Conservation (phyloP, 1,140 invertebrate genomes). For the Harlomillsia oculata region DNA sequence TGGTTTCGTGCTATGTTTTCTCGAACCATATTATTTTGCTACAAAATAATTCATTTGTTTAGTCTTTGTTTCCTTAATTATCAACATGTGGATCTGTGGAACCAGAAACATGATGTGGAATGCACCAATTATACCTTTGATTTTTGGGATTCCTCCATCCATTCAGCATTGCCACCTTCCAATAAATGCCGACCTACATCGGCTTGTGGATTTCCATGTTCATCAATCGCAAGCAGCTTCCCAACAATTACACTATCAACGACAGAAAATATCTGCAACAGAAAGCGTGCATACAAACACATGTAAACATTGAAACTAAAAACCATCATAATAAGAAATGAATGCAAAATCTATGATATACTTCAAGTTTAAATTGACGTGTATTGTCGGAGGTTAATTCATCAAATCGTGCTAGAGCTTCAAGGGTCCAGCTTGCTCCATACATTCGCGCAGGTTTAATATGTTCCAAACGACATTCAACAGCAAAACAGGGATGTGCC, state of each 20-base stretch:
- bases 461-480: constrained; percentile 27
- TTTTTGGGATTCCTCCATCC: not conserved
- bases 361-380: not conserved
- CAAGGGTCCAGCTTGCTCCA: constrained; percentile 21
- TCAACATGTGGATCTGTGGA: too few relatives aligned
- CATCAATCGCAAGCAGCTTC: constrained; percentile 48
- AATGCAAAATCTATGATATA: constrained; percentile 4
- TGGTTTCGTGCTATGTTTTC: too few relatives aligned
- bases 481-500: not conserved
- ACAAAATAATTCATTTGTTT: too few relatives aligned
- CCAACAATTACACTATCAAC: constrained; percentile 53
- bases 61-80: too few relatives aligned
- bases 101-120: too few relatives aligned
- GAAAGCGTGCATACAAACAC: not conserved
- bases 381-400: not conserved
- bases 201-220: too few relatives aligned
- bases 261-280: constrained; percentile 63
- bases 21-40: too few relatives aligned
- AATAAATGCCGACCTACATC: too few relatives aligned
- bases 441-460: constrained; percentile 24
- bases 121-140: too few relatives aligned
- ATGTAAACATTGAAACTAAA: not conserved
- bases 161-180: too few relatives aligned
- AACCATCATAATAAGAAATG: too few relatives aligned
- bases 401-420: constrained; percentile 4